Percentiles rank a stretch among this genome's conserved stretches.
Conservation (phyloP, 1,140 invertebrate genomes). For the Drosophila azteca region DNA sequence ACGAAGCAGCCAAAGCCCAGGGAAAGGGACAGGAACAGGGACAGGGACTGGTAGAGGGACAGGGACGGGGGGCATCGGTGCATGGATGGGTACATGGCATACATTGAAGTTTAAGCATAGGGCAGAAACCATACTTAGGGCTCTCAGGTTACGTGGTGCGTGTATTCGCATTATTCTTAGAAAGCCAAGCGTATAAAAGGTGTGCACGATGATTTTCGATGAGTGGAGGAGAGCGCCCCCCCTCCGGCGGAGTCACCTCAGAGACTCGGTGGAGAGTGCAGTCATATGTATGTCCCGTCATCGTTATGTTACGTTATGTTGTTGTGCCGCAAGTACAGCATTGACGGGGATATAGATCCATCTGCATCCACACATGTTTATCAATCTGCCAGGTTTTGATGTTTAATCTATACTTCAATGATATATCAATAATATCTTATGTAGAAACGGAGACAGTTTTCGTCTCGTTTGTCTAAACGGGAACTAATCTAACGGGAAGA, state of each 20-base stretch:
- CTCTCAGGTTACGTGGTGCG: conserved; percentile 75
- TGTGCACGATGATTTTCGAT: conserved; percentile 74
- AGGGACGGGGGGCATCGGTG: background rate
- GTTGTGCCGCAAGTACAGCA: too few relatives aligned
- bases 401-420: too few relatives aligned
- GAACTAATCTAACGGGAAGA: too few relatives aligned
- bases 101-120: conserved; percentile 81
- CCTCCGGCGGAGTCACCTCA: background rate
- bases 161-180: conserved; percentile 79
- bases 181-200: conserved; percentile 80
- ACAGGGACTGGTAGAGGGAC: too few relatives aligned
- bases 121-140: conserved; percentile 81
- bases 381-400: too few relatives aligned
- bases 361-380: too few relatives aligned
- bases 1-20: conserved; percentile 9
- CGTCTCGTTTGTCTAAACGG: too few relatives aligned
- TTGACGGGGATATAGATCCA: too few relatives aligned
- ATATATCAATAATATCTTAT: too few relatives aligned
- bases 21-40: background rate
- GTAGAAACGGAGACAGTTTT: too few relatives aligned
- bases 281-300: too few relatives aligned
- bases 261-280: too few relatives aligned
- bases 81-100: conserved; percentile 48
- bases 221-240: conserved; percentile 51
- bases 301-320: conserved; percentile 4